Evolutionary conservation across 2,797 vertebrate species (phyloP).

Genomic region (Helarctos malayanus): DNA sequence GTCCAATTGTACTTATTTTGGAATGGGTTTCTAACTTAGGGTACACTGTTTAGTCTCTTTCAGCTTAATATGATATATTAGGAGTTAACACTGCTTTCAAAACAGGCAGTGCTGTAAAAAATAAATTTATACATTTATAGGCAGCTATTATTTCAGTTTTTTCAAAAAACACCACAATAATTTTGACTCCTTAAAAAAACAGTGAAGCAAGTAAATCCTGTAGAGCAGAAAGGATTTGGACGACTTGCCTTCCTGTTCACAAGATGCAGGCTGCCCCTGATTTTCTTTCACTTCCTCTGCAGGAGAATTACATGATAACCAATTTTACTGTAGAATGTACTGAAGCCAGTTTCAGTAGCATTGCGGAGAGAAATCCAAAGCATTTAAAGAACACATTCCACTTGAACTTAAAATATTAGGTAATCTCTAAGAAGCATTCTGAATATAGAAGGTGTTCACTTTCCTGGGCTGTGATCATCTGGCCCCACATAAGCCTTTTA

Average conservation of each 20-base stretch:
- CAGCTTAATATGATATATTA: background rate
- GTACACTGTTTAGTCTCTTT: background rate
- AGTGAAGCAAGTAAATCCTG: background rate
- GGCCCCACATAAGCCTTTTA: background rate
- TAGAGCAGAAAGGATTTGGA: constrained; percentile 29
- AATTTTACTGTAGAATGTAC: background rate
- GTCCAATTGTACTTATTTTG: constrained; percentile 52
- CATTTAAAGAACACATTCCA: background rate
- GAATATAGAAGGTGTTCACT: background rate
- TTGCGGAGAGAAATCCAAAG: background rate
- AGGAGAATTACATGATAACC: background rate
- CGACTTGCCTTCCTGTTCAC: background rate
- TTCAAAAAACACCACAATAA: background rate
- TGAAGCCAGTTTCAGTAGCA: background rate
- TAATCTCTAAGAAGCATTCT: background rate
- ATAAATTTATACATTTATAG: background rate
- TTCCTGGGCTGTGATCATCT: background rate
- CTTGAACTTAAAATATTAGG: background rate
- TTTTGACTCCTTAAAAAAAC: constrained; percentile 28
- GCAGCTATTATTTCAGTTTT: background rate
- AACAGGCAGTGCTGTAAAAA: background rate
- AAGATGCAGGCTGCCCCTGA: background rate
- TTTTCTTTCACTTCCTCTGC: constrained; percentile 54
- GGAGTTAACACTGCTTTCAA: constrained; percentile 30
- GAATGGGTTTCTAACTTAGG: constrained; percentile 14